Percentiles rank a stretch among this genome's conserved stretches.
phyloP scores from a whole-genome alignment of 2,797 vertebrate genomes.

The Podarcis lilfordi region DNA sequence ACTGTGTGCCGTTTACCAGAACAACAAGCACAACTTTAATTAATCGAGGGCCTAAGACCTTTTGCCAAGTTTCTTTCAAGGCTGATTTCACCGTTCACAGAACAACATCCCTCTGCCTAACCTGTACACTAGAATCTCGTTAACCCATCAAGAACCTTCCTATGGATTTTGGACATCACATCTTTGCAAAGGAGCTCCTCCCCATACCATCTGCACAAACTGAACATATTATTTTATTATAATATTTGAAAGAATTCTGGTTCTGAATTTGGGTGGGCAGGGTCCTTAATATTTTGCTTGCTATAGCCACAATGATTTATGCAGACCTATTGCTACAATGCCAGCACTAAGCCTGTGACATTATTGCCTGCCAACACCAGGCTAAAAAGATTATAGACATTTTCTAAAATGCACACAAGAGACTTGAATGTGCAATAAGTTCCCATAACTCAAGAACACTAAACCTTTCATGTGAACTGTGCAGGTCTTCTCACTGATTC shows the following conservation, averaged over 20 bases:
- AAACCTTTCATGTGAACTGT: slow-evolving; percentile 8
- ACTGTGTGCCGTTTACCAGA: slow-evolving; percentile 73
- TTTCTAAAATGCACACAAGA: slow-evolving; percentile 18
- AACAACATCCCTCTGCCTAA: slow-evolving; percentile 57
- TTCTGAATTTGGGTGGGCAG: slow-evolving; percentile 2
- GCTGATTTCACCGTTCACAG: slow-evolving; percentile 70
- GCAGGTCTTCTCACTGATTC: slow-evolving; percentile 8
- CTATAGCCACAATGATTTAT: slow-evolving; percentile 1
- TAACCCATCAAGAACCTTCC: slow-evolving; percentile 55
- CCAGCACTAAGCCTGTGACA: background rate
- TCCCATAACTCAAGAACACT: slow-evolving; percentile 24
- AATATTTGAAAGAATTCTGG: background rate
- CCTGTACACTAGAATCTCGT: slow-evolving; percentile 53
- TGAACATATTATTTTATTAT: background rate
- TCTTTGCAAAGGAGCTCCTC: background rate
- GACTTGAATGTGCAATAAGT: slow-evolving; percentile 38
- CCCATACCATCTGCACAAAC: background rate
- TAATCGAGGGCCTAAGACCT: slow-evolving; percentile 65
- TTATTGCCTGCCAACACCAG: slow-evolving; percentile 40
- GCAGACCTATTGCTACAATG: background rate
- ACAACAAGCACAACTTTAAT: slow-evolving; percentile 75
- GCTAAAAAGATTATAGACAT: slow-evolving; percentile 48
- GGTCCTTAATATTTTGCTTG: background rate
- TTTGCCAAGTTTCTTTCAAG: slow-evolving; percentile 71
- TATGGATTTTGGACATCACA: background rate